Percentiles rank a stretch among this genome's conserved stretches.
These are phyloP conservation scores for Anagyrus pseudococci DNA, from an alignment of 2,888 invertebrate species.

Conservation along the genomic window DNA sequence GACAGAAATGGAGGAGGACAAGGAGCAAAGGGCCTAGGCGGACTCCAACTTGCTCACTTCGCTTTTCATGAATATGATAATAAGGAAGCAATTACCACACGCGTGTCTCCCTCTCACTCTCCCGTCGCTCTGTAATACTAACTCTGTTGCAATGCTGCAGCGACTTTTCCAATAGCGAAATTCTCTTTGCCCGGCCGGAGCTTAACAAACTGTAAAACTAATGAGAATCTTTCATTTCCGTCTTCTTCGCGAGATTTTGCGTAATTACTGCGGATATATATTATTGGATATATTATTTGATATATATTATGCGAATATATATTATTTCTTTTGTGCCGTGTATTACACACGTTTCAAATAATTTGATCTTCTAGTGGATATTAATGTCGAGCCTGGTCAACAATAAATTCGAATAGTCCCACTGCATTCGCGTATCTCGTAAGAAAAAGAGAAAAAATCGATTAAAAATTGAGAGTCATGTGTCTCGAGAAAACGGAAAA, in stretches of 20 bases:
- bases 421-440: too few relatives aligned
- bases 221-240: background rate
- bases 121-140: background rate
- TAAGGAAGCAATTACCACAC: slow-evolving; percentile 26
- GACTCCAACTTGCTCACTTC: slow-evolving; percentile 24
- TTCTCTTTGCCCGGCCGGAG: background rate
- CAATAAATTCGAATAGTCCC: background rate
- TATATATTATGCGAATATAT: too few relatives aligned
- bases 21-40: background rate
- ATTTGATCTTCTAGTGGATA: background rate
- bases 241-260: background rate
- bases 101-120: slow-evolving; percentile 5
- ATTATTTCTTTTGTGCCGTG: too few relatives aligned
- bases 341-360: too few relatives aligned
- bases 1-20: background rate
- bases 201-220: slow-evolving; percentile 10
- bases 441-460: background rate
- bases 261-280: background rate
- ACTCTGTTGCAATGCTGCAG: slow-evolving; percentile 7
- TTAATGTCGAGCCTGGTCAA: background rate
- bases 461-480: background rate
- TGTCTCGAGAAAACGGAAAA: background rate
- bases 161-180: slow-evolving; percentile 15
- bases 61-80: slow-evolving; percentile 34
- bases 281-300: too few relatives aligned